Conservation (phyloP, 2,888 invertebrate genomes). For the Aplocera efformata region DNA sequence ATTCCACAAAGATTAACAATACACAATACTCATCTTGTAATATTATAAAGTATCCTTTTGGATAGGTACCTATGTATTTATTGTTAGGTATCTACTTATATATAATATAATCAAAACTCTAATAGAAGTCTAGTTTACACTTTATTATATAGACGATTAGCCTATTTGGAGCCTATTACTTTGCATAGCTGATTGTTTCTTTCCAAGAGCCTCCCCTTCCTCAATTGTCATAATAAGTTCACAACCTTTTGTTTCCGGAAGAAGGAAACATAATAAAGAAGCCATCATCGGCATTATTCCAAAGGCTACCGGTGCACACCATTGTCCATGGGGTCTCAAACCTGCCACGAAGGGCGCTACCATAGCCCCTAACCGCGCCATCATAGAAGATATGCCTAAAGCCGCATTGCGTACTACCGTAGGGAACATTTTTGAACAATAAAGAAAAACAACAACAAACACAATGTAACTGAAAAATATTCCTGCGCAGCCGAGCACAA, state of each 20-base stretch:
- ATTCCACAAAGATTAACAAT: no score
- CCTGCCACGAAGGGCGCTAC: constrained; percentile 88
- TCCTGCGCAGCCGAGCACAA: constrained; percentile 84
- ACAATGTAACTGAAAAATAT: constrained; percentile 89
- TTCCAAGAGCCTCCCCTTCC: constrained; percentile 83
- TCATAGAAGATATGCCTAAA: constrained; percentile 90
- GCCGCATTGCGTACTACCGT: constrained; percentile 92
- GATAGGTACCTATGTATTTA: no score
- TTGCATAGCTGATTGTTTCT: constrained; percentile 14
- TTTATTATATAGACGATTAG: constrained; percentile 9
- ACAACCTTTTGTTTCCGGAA: constrained; percentile 89
- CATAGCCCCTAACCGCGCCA: constrained; percentile 91
- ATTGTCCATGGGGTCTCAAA: constrained; percentile 73
- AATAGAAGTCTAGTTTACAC: neutral
- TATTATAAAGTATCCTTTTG: no score
- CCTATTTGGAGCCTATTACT: neutral
- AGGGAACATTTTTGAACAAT: constrained; percentile 92
- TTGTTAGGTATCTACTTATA: no score
- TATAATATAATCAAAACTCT: no score
- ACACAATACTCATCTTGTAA: no score
- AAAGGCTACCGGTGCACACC: constrained; percentile 86
- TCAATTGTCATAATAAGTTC: constrained; percentile 87
- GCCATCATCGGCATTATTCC: constrained; percentile 84
- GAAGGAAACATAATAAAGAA: constrained; percentile 80
- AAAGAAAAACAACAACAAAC: constrained; percentile 90